Evolutionary conservation across 2,888 invertebrate species (phyloP).

Genomic region (Platerodrilus igneus): DNA sequence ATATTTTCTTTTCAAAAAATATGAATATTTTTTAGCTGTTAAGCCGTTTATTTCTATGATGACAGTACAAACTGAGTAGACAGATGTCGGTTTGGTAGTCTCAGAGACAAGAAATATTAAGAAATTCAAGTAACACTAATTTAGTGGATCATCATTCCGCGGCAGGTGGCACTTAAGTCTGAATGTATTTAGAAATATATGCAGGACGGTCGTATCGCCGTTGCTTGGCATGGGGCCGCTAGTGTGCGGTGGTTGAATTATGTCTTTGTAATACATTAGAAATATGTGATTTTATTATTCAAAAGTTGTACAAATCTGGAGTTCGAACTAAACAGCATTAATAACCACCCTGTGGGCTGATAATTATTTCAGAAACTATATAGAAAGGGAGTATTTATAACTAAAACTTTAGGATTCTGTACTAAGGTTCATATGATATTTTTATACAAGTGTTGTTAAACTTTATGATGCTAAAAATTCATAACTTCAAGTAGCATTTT

Average conservation of each 20-base stretch:
- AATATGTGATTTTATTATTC: conserved; percentile 15
- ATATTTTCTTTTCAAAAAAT: too few species aligned
- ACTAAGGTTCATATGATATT: too few species aligned
- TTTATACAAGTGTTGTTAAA: too few species aligned
- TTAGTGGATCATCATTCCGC: conserved; percentile 42
- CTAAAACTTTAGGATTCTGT: too few species aligned
- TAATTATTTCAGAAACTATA: too few species aligned
- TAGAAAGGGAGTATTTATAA: too few species aligned
- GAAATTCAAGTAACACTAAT: conserved; percentile 43
- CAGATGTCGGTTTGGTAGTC: conserved; percentile 36
- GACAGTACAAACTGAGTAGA: conserved; percentile 38
- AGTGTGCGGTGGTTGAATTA: conserved; percentile 41
- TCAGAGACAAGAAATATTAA: conserved; percentile 41
- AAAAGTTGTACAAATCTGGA: too few species aligned
- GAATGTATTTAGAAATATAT: conserved; percentile 34
- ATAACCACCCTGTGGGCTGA: too few species aligned
- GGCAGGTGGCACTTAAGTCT: conserved; percentile 39
- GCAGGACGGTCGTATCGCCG: conserved; percentile 35
- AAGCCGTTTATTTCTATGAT: conserved; percentile 23
- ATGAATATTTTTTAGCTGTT: too few species aligned
- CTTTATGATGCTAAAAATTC: too few species aligned
- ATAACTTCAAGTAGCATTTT: too few species aligned
- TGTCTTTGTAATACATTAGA: conserved; percentile 29
- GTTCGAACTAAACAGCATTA: too few species aligned
- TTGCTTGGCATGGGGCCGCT: conserved; percentile 47